phyloP scores from a whole-genome alignment of 2,888 invertebrate species.

The Thereva unica region DNA sequence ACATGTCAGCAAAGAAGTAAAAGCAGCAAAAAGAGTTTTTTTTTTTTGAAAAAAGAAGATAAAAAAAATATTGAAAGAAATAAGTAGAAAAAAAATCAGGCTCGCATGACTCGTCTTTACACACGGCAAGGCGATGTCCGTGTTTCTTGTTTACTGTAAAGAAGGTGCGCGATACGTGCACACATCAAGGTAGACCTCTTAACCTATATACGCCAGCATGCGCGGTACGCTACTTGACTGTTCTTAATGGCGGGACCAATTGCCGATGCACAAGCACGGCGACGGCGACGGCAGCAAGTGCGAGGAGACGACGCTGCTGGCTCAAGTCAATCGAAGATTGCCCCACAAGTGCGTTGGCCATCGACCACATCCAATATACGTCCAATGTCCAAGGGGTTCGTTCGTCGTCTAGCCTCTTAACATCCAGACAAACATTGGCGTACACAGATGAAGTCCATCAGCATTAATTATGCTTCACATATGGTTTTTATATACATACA shows the following conservation, averaged over 20 bases:
- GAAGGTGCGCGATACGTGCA: slow-evolving; percentile 14
- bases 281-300: not conserved
- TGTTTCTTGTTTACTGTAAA: slow-evolving; percentile 2
- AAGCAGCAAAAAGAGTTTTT: slow-evolving; percentile 12
- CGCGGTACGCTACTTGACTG: slow-evolving; percentile 28
- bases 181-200: slow-evolving; percentile 25
- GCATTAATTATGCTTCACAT: no score
- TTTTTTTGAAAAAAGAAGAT: no score
- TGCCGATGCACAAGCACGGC: slow-evolving; percentile 8
- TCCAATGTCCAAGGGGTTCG: no score
- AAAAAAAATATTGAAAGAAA: not conserved
- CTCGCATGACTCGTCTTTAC: slow-evolving; percentile 13
- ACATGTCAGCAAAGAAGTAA: slow-evolving; percentile 23
- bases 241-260: slow-evolving; percentile 19
- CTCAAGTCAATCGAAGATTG: slow-evolving; percentile 8
- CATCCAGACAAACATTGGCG: no score
- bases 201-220: slow-evolving; percentile 31
- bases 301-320: slow-evolving; percentile 15
- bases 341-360: no score
- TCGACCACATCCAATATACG: no score
- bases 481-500: no score
- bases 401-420: no score
- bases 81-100: slow-evolving; percentile 10
- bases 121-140: slow-evolving; percentile 8
- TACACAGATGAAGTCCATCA: no score